Evolutionary conservation across 2,797 vertebrate species (phyloP).

Genomic region (Bradypodion ventrale): DNA sequence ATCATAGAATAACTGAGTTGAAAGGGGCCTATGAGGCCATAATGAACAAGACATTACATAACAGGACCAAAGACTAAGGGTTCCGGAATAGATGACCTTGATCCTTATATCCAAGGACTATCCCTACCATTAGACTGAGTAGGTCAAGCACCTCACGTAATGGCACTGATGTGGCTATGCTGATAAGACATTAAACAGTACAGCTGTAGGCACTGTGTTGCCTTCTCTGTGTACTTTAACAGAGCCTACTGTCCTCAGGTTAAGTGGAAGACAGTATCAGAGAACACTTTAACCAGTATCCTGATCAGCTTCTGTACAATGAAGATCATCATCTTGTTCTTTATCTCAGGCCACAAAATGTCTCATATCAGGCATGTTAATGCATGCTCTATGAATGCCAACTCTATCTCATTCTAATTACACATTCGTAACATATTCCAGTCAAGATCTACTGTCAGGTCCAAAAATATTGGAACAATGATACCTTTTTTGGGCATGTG

Average conservation of each 20-base stretch:
- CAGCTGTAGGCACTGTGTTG: background rate
- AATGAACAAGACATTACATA: background rate
- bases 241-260: background rate
- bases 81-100: background rate
- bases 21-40: too few species aligned
- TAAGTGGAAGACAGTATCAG: background rate
- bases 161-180: background rate
- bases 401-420: background rate
- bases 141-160: background rate
- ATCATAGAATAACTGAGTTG: too few species aligned
- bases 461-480: too few species aligned
- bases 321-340: background rate
- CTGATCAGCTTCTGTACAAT: background rate
- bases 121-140: background rate
- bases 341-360: background rate
- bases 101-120: background rate
- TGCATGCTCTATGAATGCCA: background rate
- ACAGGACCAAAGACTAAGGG: background rate
- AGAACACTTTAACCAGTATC: background rate
- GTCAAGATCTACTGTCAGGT: background rate
- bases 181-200: background rate
- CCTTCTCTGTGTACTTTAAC: background rate
- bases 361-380: background rate
- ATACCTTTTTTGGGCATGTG: too few species aligned
- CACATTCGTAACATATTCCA: background rate